Evolutionary conservation across 2,797 vertebrate species (phyloP).

Genomic region (Cryptoprocta ferox): DNA sequence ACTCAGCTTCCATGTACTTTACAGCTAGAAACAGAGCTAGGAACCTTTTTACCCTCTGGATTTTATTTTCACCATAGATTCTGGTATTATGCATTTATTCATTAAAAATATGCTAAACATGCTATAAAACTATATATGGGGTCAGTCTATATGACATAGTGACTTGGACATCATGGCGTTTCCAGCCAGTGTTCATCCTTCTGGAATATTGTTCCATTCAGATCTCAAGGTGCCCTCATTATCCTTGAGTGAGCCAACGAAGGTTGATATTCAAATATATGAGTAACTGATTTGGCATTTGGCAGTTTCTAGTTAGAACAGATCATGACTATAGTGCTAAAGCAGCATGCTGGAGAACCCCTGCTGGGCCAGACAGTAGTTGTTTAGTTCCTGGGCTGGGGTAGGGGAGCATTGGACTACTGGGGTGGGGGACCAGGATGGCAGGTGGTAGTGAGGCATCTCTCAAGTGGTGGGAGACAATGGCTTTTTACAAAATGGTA

Average conservation of each 20-base stretch:
- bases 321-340: neutral
- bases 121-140: neutral
- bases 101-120: neutral
- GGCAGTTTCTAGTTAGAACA: neutral
- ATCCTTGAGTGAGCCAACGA: neutral
- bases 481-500: neutral
- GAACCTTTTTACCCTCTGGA: neutral
- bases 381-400: neutral
- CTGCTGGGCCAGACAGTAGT: neutral
- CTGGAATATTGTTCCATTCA: neutral
- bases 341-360: neutral
- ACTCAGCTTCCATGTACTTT: conserved; percentile 40
- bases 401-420: neutral
- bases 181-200: neutral
- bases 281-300: neutral
- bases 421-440: neutral
- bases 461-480: neutral
- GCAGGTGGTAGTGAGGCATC: neutral
- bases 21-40: conserved; percentile 30
- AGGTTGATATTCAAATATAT: neutral
- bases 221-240: neutral
- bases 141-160: neutral
- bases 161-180: neutral
- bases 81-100: neutral
- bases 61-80: conserved; percentile 54